phyloP scores from a whole-genome alignment of 2,113 vertebrate genomes.

The Lophius piscatorius region DNA sequence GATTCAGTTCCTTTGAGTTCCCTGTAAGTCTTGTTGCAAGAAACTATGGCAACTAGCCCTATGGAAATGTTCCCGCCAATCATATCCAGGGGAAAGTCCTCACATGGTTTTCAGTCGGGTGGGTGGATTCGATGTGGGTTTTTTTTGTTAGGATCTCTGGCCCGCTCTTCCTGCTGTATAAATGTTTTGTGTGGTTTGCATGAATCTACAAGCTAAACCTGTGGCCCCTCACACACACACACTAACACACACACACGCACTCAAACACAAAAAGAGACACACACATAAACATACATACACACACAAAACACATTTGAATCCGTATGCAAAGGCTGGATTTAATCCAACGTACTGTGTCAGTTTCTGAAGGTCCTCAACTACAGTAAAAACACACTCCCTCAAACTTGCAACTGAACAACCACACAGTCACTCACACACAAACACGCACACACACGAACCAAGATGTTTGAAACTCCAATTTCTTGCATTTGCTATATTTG shows the following conservation, averaged over 20 bases:
- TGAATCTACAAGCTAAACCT: slow-evolving; percentile 59
- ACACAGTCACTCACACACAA: slow-evolving; percentile 4
- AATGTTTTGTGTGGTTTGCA: slow-evolving; percentile 66
- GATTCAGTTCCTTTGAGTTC: slow-evolving; percentile 59
- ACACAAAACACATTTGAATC: slow-evolving; percentile 38
- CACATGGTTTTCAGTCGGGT: slow-evolving; percentile 48
- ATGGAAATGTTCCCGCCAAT: slow-evolving; percentile 69
- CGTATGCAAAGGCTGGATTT: slow-evolving; percentile 44
- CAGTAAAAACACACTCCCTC: slow-evolving; percentile 17
- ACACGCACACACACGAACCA: slow-evolving; percentile 10
- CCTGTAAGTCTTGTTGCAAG: slow-evolving; percentile 60
- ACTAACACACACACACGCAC: slow-evolving; percentile 33
- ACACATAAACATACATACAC: slow-evolving; percentile 18
- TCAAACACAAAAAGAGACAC: slow-evolving; percentile 35
- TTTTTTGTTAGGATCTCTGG: slow-evolving; percentile 43
- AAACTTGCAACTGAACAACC: slow-evolving; percentile 27
- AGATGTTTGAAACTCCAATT: slow-evolving; percentile 50
- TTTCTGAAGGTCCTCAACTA: slow-evolving; percentile 36
- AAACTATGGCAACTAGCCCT: slow-evolving; percentile 71
- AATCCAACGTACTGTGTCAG: too few species aligned
- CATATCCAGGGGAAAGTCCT: slow-evolving; percentile 57
- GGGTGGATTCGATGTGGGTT: slow-evolving; percentile 35
- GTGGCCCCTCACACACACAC: slow-evolving; percentile 32
- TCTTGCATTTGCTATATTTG: slow-evolving; percentile 40
- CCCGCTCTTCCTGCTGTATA: slow-evolving; percentile 48